Conservation (phyloP, 2,113 vertebrate genomes). For the Micronisus gabar region DNA sequence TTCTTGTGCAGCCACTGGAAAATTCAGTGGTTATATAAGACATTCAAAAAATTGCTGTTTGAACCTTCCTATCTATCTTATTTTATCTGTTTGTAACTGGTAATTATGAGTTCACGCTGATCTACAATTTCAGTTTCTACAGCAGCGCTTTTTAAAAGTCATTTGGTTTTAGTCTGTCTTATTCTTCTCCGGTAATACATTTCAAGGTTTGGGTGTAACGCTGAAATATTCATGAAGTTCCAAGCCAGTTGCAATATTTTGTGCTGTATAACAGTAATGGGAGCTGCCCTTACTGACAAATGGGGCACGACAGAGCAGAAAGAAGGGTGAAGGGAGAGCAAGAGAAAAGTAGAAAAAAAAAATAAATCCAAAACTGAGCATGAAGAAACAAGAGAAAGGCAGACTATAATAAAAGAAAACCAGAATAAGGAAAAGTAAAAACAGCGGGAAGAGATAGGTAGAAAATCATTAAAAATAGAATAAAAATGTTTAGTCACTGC, state of each 20-base stretch:
- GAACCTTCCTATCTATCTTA: slow-evolving; percentile 16
- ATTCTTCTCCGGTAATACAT: background rate
- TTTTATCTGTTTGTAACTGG: slow-evolving; percentile 6
- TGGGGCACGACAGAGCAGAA: background rate
- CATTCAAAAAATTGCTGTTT: background rate
- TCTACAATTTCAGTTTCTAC: slow-evolving; percentile 7
- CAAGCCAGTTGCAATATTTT: background rate
- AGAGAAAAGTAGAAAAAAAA: background rate
- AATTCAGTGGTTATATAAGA: slow-evolving; percentile 17
- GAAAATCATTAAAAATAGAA: background rate
- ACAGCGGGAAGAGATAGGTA: background rate
- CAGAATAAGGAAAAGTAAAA: background rate
- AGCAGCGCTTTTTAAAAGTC: background rate
- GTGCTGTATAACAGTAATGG: background rate
- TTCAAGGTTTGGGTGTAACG: background rate
- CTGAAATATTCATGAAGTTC: background rate
- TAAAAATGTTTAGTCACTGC: background rate
- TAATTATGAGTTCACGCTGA: background rate
- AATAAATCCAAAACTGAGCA: background rate
- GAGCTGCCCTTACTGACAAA: background rate
- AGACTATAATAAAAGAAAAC: background rate
- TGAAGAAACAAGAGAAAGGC: background rate
- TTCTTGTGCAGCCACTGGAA: background rate
- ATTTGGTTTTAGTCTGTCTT: background rate
- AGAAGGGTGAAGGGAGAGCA: background rate